Conservation (phyloP, 1,140 invertebrate genomes). For the Augochlora pura region DNA sequence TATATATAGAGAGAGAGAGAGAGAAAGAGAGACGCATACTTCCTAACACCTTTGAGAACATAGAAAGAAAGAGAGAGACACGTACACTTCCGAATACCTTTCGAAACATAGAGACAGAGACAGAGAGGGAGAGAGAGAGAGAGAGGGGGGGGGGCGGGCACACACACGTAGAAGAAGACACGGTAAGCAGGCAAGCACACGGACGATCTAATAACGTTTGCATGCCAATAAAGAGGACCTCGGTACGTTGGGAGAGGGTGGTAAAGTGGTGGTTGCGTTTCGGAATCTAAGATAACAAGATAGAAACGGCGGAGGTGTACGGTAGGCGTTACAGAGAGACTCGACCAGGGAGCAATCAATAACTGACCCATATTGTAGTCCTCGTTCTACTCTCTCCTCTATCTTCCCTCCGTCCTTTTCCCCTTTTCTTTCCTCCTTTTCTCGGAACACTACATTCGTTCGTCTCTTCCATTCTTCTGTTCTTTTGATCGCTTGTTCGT, state of each 20-base stretch:
- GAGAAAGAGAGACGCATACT: no score
- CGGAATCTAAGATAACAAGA: conserved; percentile 70
- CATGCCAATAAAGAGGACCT: conserved; percentile 35
- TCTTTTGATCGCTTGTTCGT: no score
- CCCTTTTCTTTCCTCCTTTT: conserved; percentile 50
- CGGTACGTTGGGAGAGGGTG: conserved; percentile 36
- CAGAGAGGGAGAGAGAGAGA: no score
- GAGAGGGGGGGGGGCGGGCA: no score
- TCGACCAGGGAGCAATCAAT: conserved; percentile 78
- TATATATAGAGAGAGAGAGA: no score
- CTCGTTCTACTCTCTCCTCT: conserved; percentile 64
- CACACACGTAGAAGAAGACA: no score
- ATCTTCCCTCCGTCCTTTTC: conserved; percentile 27
- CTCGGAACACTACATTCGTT: conserved; percentile 27
- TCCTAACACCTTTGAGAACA: no score
- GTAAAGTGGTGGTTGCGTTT: conserved; percentile 58
- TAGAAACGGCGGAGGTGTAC: conserved; percentile 61
- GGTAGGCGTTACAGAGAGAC: conserved; percentile 72
- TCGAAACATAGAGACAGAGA: no score
- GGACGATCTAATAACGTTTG: conserved; percentile 32
- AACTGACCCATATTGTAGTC: conserved; percentile 80
- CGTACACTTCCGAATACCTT: no score
- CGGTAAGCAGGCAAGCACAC: no score
- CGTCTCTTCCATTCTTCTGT: background rate
- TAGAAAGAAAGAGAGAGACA: no score